These are phyloP conservation scores for Allenopithecus nigroviridis DNA, from an alignment of 2,797 vertebrate genomes.

Conservation along the genomic window DNA sequence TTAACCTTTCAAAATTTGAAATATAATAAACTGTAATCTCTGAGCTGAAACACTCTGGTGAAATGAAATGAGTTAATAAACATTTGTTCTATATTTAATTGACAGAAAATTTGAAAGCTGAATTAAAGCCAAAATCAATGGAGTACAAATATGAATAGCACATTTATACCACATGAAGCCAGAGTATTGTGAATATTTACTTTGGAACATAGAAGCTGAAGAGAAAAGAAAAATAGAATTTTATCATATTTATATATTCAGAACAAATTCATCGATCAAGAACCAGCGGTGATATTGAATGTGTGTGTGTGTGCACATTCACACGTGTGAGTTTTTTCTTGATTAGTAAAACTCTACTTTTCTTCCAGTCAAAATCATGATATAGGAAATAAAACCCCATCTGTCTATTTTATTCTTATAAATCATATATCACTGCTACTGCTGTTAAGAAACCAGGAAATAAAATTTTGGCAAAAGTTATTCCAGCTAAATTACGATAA, in stretches of 20 bases:
- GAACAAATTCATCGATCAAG: neutral
- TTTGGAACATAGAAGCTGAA: neutral
- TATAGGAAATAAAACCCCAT: neutral
- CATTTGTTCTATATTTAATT: neutral
- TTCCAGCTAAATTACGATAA: neutral
- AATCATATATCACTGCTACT: neutral
- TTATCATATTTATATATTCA: neutral
- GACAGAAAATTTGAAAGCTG: neutral
- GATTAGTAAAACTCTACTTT: neutral
- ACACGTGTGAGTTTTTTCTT: neutral
- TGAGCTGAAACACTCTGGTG: neutral
- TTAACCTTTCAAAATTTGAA: constrained; percentile 37
- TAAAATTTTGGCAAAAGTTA: neutral
- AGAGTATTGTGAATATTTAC: neutral
- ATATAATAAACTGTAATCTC: neutral
- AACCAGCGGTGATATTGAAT: neutral
- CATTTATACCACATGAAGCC: neutral
- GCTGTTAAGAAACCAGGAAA: neutral
- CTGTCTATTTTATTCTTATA: neutral
- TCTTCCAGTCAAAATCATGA: neutral
- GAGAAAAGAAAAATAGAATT: neutral
- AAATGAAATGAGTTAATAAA: constrained; percentile 47
- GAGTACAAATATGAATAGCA: neutral
- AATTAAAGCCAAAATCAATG: neutral
- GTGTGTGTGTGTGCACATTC: neutral